Conservation (phyloP, 2,888 invertebrate species). For the Limenitis camilla region DNA sequence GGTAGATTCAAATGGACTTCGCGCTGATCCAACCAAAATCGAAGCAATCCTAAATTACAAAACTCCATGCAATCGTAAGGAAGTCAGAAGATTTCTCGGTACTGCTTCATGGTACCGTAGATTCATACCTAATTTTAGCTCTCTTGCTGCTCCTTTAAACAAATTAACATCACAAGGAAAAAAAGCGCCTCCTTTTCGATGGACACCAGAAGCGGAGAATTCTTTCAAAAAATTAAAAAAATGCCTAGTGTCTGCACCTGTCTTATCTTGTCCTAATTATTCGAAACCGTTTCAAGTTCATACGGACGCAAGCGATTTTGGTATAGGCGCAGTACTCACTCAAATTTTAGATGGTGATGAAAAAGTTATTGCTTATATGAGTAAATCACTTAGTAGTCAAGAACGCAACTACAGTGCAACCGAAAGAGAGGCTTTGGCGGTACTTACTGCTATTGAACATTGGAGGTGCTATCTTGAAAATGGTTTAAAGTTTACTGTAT, state of each 20-base stretch:
- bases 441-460: constrained; percentile 15
- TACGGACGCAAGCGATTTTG: constrained; percentile 25
- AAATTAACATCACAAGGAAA: constrained; percentile 21
- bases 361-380: neutral
- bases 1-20: constrained; percentile 30
- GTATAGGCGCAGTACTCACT: constrained; percentile 21
- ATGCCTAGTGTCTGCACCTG: constrained; percentile 15
- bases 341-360: constrained; percentile 11
- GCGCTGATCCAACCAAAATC: constrained; percentile 29
- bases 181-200: constrained; percentile 24
- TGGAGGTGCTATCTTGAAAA: constrained; percentile 2
- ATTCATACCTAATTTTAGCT: no score
- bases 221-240: neutral
- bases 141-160: constrained; percentile 26
- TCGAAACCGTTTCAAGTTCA: constrained; percentile 22
- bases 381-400: neutral
- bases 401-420: constrained; percentile 16
- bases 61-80: neutral
- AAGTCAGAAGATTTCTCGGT: neutral
- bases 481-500: neutral
- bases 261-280: constrained; percentile 20
- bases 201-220: constrained; percentile 6
- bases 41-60: neutral
- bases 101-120: no score
- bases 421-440: constrained; percentile 19